Percentiles rank a stretch among this genome's conserved stretches.
These are phyloP conservation scores for Drosophila lini DNA, from an alignment of 1,140 invertebrate species.

Conservation along the genomic window DNA sequence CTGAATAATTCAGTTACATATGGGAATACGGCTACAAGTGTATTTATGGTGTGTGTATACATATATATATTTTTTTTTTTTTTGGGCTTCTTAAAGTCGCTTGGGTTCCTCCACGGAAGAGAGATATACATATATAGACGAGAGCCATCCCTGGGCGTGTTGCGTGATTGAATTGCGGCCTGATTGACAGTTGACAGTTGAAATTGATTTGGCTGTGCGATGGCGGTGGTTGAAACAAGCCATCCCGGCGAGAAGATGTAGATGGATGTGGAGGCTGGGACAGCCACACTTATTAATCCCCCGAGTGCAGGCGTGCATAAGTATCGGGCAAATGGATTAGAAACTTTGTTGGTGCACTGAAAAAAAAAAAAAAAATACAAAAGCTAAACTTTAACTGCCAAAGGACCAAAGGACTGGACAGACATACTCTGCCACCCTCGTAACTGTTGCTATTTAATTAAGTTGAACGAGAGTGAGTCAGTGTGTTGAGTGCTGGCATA, in stretches of 20 bases:
- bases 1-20: conserved; percentile 46
- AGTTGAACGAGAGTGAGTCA: conserved; percentile 23
- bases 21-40: conserved; percentile 1
- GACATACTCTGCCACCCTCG: background rate
- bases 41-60: background rate
- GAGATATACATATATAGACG: too few species aligned
- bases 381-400: background rate
- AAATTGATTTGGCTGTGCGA: conserved; percentile 73
- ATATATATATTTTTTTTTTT: background rate
- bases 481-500: conserved; percentile 57
- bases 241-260: conserved; percentile 8
- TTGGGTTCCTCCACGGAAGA: background rate
- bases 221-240: conserved; percentile 66
- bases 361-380: background rate
- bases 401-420: background rate
- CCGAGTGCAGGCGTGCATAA: conserved; percentile 79
- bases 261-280: conserved; percentile 12
- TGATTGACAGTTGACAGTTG: conserved; percentile 82
- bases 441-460: conserved; percentile 69
- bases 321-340: conserved; percentile 82
- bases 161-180: conserved; percentile 77
- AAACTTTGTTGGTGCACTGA: conserved; percentile 61
- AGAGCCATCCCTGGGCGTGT: conserved; percentile 35
- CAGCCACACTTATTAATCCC: conserved; percentile 74
- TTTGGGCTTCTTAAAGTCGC: conserved; percentile 25